Percentiles rank a stretch among this genome's conserved stretches.
phyloP scores from a whole-genome alignment of 2,113 vertebrate species.

The Embiotoca jacksoni region DNA sequence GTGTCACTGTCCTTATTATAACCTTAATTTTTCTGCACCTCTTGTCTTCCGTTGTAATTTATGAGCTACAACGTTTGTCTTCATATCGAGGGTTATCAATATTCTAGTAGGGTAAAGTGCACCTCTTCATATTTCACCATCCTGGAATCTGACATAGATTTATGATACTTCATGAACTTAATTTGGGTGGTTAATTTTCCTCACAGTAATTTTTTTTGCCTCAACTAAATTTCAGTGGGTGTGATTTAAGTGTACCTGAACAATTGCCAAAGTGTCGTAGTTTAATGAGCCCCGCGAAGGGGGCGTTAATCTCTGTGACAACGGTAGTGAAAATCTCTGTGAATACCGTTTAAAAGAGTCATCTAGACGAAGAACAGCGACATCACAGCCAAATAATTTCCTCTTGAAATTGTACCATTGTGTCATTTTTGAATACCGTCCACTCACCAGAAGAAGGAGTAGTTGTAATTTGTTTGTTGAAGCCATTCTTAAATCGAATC shows the following conservation, averaged over 20 bases:
- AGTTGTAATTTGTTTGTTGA: not conserved
- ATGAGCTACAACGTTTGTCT: conserved; percentile 34
- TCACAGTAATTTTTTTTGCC: conserved; percentile 58
- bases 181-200: conserved; percentile 60
- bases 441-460: not conserved
- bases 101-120: conserved; percentile 43
- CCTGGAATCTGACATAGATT: conserved; percentile 47
- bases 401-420: conserved; percentile 20
- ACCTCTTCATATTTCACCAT: conserved; percentile 39
- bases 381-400: conserved; percentile 21
- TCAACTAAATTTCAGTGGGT: conserved; percentile 80
- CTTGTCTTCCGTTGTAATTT: conserved; percentile 7
- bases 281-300: conserved; percentile 85
- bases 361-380: conserved; percentile 59
- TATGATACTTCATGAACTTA: conserved; percentile 67
- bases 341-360: conserved; percentile 81
- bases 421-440: not conserved
- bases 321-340: conserved; percentile 80
- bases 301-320: conserved; percentile 85
- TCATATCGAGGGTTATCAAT: conserved; percentile 49
- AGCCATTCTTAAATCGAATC: conserved; percentile 14
- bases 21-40: conserved; percentile 22
- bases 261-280: conserved; percentile 84
- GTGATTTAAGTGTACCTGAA: conserved; percentile 85
- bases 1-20: conserved; percentile 26